Conservation (phyloP, 1,140 invertebrate genomes). For the Thereuonema tuberculata region DNA sequence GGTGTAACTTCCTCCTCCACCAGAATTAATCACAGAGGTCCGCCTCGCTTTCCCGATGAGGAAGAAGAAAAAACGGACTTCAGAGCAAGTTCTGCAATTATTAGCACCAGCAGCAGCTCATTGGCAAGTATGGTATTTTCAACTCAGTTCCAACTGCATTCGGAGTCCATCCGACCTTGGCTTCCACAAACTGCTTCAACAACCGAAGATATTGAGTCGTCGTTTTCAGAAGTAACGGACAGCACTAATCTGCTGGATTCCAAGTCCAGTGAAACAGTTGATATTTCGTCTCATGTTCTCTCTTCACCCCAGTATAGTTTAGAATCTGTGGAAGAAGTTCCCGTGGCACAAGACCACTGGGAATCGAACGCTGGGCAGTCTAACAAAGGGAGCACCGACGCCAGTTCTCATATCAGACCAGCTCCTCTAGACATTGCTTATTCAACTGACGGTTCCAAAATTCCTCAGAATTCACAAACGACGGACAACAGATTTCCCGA, state of each 20-base stretch:
- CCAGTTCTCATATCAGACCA: not conserved
- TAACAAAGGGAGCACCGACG: not conserved
- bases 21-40: slow-evolving; percentile 76
- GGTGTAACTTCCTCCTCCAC: slow-evolving; percentile 22
- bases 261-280: too few species aligned
- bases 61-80: not conserved
- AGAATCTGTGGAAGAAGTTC: too few species aligned
- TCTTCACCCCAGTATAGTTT: too few species aligned
- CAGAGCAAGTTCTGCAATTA: not conserved
- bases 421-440: not conserved
- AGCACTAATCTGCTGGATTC: too few species aligned
- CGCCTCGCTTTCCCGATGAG: slow-evolving; percentile 25
- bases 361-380: not conserved
- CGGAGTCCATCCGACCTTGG: not conserved
- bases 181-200: not conserved
- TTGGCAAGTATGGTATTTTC: not conserved
- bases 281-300: too few species aligned
- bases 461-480: not conserved
- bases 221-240: not conserved
- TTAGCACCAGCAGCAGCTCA: not conserved
- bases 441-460: not conserved
- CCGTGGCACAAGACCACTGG: not conserved
- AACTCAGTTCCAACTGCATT: not conserved
- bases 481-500: not conserved
- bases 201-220: not conserved